Evolutionary conservation across 2,888 invertebrate species (phyloP), one percentile per base, ranked within the genome.

Genomic region (Sphinx pinastri): DNA sequence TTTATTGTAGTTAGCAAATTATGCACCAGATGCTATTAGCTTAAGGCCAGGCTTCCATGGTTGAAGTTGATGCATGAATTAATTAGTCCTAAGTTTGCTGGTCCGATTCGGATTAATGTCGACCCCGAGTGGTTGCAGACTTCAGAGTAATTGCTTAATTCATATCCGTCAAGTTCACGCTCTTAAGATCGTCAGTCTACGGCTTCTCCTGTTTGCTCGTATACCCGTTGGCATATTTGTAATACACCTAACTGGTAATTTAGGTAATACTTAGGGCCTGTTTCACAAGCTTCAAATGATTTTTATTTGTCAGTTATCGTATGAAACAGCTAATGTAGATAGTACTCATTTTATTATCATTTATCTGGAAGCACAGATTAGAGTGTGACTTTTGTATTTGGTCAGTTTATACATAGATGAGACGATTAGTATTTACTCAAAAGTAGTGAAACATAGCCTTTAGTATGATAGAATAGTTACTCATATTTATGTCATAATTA

Each of bases 11-110:
- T 12, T 25, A 49, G 16, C 60, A 60, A 47, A 54, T 54, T 54
- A 63, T 63, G 63, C 19, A 19, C 19, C 49, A 63, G 16, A 47
- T 47, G 47, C 49, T 19, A 55, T 55, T 55, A 19, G 55, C 19
- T 55, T 55, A 19, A 38, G 12, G 10, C 54, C 13, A 45, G 5
- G 38, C 31, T 31, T 76, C 79, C 76, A 70, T 76, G 76, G 76
- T 75, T 76, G 73, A 78, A 78, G 79, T 80, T 78, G 77, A 77
- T 76, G 77, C 77, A 78, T 79, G 81, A 81, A 83, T 82, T 82
- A 79, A 81, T 84, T 82, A 81, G 75, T 75, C 72, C 45, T 71
- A 75, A 79, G 79, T 82, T 83, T 78, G 83, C 79, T 77, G 77
- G 74, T 76, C 75, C 70, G 73, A 78, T 79, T 81, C 75, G 75